Conservation (phyloP, 2,888 invertebrate species). For the Ctenicera cuprea region DNA sequence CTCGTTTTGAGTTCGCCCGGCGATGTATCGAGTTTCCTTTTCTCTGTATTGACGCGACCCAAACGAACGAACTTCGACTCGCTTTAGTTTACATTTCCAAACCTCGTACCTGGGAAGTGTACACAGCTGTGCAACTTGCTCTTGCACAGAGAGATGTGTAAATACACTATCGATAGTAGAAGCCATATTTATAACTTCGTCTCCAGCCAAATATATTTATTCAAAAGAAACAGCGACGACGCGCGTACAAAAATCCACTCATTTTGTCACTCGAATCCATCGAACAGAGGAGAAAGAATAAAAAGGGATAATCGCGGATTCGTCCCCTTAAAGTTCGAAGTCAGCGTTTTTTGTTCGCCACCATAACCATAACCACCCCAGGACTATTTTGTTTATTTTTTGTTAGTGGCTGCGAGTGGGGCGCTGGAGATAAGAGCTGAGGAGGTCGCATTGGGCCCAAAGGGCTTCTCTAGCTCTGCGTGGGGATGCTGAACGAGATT, state of each 20-base stretch:
- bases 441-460: slow-evolving; percentile 23
- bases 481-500: slow-evolving; percentile 16
- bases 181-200: slow-evolving; percentile 1
- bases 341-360: slow-evolving; percentile 33
- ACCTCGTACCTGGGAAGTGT: slow-evolving; percentile 38
- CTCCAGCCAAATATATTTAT: background rate
- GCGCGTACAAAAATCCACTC: background rate
- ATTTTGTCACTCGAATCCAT: background rate
- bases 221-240: background rate
- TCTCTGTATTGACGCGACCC: slow-evolving; percentile 39
- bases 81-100: slow-evolving; percentile 43
- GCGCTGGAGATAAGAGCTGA: slow-evolving; percentile 34
- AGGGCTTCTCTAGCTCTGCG: slow-evolving; percentile 16
- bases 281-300: background rate
- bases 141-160: slow-evolving; percentile 29
- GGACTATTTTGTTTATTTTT: slow-evolving; percentile 36
- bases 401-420: slow-evolving; percentile 27
- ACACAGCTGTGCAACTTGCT: slow-evolving; percentile 45
- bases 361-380: slow-evolving; percentile 35
- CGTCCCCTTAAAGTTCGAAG: slow-evolving; percentile 12
- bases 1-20: slow-evolving; percentile 29
- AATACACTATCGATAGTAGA: slow-evolving; percentile 30
- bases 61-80: slow-evolving; percentile 38
- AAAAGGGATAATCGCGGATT: slow-evolving; percentile 6
- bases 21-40: slow-evolving; percentile 49